These are phyloP conservation scores for Myiopsitta monachus DNA, from an alignment of 2,113 vertebrate species.

Conservation along the genomic window DNA sequence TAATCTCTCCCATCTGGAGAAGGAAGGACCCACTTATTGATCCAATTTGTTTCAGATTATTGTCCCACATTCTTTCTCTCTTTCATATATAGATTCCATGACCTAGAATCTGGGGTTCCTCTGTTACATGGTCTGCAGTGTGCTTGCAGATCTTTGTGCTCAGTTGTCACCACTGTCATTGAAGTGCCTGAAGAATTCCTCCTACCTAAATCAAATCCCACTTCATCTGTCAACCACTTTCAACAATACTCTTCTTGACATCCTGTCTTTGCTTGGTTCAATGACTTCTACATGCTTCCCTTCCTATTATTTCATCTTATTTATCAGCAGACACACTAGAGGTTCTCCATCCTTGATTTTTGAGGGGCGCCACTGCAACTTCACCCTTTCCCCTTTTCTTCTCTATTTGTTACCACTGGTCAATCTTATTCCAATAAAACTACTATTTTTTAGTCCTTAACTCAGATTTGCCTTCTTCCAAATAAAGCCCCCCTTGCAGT, in stretches of 20 bases:
- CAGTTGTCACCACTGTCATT: background rate
- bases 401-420: background rate
- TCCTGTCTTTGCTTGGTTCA: background rate
- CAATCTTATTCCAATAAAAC: background rate
- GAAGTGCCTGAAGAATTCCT: background rate
- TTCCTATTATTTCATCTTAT: background rate
- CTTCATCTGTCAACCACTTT: background rate
- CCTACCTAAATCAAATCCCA: background rate
- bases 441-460: background rate
- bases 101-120: background rate
- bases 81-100: background rate
- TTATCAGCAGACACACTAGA: background rate
- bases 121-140: background rate
- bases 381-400: background rate
- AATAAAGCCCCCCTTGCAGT: background rate
- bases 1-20: background rate
- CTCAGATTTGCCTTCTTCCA: background rate
- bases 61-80: background rate
- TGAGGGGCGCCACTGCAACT: background rate
- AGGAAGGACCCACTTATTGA: background rate
- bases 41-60: background rate
- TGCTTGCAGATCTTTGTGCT: background rate
- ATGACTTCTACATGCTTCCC: background rate
- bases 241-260: background rate
- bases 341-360: background rate